Conservation (phyloP, 2,113 vertebrate species). For the Apodemus sylvaticus region DNA sequence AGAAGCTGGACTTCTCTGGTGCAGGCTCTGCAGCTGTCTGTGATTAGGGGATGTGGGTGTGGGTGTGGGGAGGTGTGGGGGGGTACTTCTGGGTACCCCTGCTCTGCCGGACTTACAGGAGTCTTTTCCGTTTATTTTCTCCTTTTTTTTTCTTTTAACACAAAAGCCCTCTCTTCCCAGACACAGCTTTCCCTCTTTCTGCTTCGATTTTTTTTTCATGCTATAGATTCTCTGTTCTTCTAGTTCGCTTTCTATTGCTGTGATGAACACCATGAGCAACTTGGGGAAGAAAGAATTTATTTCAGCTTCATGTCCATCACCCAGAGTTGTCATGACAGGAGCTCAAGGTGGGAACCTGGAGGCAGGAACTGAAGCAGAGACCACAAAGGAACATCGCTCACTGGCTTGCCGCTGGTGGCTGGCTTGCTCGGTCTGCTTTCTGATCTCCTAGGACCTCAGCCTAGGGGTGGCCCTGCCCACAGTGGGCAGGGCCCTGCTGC, state of each 20-base stretch:
- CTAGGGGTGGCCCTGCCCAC: not conserved
- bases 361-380: not conserved
- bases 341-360: not conserved
- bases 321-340: not conserved
- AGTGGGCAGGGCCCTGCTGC: not conserved
- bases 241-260: not conserved
- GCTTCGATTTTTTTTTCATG: not conserved
- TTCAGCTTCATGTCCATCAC: not conserved
- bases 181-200: not conserved
- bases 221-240: not conserved
- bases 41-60: not conserved
- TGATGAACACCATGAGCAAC: not conserved
- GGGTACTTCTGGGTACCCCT: not conserved
- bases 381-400: no score
- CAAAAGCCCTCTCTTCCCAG: not conserved
- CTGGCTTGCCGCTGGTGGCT: not conserved
- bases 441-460: not conserved
- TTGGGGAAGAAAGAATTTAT: not conserved
- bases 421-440: not conserved
- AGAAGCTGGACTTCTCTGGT: not conserved
- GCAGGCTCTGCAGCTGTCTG: not conserved
- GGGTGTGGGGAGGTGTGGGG: not conserved
- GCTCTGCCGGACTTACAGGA: not conserved
- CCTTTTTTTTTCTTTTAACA: not conserved
- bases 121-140: no score